These are phyloP conservation scores for Cataglyphis livida DNA, from an alignment of 2,888 invertebrate genomes.

Conservation along the genomic window DNA sequence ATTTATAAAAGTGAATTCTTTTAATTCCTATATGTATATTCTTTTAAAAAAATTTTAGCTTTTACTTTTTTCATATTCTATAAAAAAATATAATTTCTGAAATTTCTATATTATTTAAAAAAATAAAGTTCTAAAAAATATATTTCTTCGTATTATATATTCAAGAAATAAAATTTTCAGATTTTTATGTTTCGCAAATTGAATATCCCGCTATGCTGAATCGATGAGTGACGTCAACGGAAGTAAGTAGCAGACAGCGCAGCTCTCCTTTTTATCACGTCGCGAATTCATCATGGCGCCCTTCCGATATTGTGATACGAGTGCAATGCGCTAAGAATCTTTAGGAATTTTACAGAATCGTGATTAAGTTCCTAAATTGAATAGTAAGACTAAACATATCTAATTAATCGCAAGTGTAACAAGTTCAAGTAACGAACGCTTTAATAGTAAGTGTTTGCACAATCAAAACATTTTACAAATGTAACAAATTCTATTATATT, in stretches of 20 bases:
- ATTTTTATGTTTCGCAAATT: neutral
- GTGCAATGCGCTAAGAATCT: slow-evolving; percentile 54
- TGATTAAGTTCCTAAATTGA: slow-evolving; percentile 10
- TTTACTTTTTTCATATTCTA: neutral
- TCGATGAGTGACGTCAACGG: slow-evolving; percentile 54
- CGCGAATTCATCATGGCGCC: slow-evolving; percentile 65
- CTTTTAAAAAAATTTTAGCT: neutral
- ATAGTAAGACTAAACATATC: slow-evolving; percentile 16
- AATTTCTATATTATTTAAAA: neutral
- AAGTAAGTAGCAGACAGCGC: slow-evolving; percentile 54
- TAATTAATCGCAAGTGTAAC: neutral
- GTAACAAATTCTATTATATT: neutral
- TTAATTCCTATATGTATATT: neutral
- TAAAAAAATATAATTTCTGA: neutral
- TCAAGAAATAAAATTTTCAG: neutral
- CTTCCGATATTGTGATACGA: slow-evolving; percentile 23
- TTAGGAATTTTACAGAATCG: neutral
- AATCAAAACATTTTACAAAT: neutral
- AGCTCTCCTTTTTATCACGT: slow-evolving; percentile 39
- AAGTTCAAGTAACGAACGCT: slow-evolving; percentile 20
- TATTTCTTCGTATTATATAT: too few species aligned
- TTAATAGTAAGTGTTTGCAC: slow-evolving; percentile 62
- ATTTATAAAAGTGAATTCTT: neutral
- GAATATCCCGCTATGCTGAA: slow-evolving; percentile 57
- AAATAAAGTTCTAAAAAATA: neutral